Conservation (phyloP, 1,140 invertebrate species). For the Heliothis virescens region DNA sequence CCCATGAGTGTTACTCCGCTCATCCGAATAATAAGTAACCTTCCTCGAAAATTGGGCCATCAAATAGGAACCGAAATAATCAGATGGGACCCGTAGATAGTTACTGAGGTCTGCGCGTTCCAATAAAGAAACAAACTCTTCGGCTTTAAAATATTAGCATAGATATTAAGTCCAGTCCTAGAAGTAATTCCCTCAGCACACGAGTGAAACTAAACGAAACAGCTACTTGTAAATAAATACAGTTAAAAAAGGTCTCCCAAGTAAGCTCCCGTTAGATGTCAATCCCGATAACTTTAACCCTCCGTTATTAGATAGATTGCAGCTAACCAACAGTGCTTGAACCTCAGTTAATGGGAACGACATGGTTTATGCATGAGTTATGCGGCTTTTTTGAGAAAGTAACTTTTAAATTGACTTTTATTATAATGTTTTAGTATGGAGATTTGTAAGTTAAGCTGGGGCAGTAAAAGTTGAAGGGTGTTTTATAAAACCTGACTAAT, state of each 20-base stretch:
- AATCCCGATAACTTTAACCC: constrained; percentile 34
- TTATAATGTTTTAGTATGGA: not conserved
- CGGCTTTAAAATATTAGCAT: too few relatives aligned
- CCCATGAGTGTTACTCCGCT: too few relatives aligned
- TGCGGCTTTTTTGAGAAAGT: constrained; percentile 31
- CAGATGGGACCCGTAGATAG: too few relatives aligned
- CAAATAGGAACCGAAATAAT: too few relatives aligned
- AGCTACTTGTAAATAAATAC: not conserved
- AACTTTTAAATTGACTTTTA: constrained; percentile 18
- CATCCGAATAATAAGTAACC: too few relatives aligned
- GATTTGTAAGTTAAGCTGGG: not conserved
- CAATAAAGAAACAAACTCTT: too few relatives aligned
- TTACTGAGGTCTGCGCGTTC: too few relatives aligned
- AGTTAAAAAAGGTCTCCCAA: not conserved
- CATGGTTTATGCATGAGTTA: constrained; percentile 14
- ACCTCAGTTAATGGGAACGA: constrained; percentile 35
- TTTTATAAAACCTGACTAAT: too few relatives aligned
- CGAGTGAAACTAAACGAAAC: too few relatives aligned
- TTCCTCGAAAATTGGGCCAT: too few relatives aligned
- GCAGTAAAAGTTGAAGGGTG: not conserved
- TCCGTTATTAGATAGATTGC: constrained; percentile 37
- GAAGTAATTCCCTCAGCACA: too few relatives aligned
- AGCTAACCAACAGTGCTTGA: constrained; percentile 25
- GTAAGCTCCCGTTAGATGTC: not conserved
- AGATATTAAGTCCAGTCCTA: too few relatives aligned